Percentiles rank a stretch among this genome's conserved stretches.
These are phyloP conservation scores for Aselliscus stoliczkanus DNA, from an alignment of 2,797 vertebrate genomes.

Conservation along the genomic window DNA sequence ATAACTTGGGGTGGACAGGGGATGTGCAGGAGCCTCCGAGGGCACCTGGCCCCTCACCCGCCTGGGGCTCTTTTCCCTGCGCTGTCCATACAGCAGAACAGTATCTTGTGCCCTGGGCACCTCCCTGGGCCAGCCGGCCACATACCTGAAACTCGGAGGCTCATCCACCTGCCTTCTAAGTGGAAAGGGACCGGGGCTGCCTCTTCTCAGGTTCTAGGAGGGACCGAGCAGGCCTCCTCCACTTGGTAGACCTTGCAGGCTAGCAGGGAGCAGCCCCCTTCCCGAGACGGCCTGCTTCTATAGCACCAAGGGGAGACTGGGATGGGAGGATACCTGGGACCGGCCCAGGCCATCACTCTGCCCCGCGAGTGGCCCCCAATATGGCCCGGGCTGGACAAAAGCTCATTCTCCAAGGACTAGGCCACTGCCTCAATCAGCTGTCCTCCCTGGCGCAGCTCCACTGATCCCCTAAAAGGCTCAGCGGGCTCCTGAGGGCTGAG, in stretches of 20 bases:
- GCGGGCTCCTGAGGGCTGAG: background rate
- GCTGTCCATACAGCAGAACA: background rate
- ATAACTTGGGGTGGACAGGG: too few relatives aligned
- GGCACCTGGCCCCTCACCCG: background rate
- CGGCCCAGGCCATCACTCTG: background rate
- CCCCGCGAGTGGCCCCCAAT: background rate
- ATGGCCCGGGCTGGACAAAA: background rate
- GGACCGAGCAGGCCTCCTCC: background rate
- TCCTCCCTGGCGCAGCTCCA: background rate
- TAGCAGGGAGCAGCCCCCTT: background rate
- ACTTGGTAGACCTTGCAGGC: background rate
- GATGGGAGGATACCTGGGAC: too few relatives aligned
- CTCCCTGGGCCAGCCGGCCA: background rate
- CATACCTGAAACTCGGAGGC: background rate
- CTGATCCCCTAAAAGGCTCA: slow-evolving; percentile 52
- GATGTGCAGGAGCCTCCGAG: background rate
- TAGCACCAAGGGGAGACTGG: background rate
- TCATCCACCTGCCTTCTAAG: background rate
- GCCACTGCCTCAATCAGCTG: slow-evolving; percentile 54
- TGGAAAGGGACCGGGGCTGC: background rate
- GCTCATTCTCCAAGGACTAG: background rate
- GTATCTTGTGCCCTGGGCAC: background rate
- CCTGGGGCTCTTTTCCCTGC: background rate
- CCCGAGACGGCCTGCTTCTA: background rate
- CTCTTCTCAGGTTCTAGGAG: background rate